A percentile compares a stretch with the other conserved stretches of the same genome.
phyloP scores from a whole-genome alignment of 1,140 invertebrate species.

The Drosophila azteca region DNA sequence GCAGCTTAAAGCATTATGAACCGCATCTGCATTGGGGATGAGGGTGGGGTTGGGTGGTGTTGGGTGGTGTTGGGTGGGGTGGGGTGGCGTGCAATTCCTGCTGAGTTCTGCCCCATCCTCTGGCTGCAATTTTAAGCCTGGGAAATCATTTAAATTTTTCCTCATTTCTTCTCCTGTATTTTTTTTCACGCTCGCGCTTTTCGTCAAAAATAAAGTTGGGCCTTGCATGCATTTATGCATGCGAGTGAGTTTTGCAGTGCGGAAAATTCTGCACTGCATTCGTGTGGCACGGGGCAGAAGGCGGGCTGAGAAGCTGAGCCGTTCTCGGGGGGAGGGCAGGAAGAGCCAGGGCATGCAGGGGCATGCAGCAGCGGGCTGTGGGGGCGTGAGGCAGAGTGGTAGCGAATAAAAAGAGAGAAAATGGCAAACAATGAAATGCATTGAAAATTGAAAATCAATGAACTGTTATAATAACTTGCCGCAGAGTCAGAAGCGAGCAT shows the following conservation, averaged over 20 bases:
- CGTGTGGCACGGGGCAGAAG: slow-evolving; percentile 13
- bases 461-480: slow-evolving; percentile 81
- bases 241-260: slow-evolving; percentile 51
- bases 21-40: slow-evolving; percentile 39
- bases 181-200: slow-evolving; percentile 17
- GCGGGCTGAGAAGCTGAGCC: background rate
- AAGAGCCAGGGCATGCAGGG: background rate
- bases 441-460: slow-evolving; percentile 81
- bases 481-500: slow-evolving; percentile 69
- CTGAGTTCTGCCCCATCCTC: background rate
- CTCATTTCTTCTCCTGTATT: background rate
- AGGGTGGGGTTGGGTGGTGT: too few relatives aligned
- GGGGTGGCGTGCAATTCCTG: slow-evolving; percentile 7
- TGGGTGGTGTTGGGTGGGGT: too few relatives aligned
- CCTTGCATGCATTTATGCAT: slow-evolving; percentile 65
- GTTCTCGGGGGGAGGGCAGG: background rate
- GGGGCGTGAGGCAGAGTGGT: background rate
- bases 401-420: slow-evolving; percentile 9
- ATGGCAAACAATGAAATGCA: slow-evolving; percentile 76
- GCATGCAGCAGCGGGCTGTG: background rate
- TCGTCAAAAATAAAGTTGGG: slow-evolving; percentile 49
- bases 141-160: slow-evolving; percentile 57
- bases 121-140: slow-evolving; percentile 23
- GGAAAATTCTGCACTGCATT: slow-evolving; percentile 49
- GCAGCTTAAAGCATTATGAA: slow-evolving; percentile 47